These are phyloP conservation scores for Nycteola revayana DNA, from an alignment of 2,888 invertebrate genomes.

Conservation along the genomic window DNA sequence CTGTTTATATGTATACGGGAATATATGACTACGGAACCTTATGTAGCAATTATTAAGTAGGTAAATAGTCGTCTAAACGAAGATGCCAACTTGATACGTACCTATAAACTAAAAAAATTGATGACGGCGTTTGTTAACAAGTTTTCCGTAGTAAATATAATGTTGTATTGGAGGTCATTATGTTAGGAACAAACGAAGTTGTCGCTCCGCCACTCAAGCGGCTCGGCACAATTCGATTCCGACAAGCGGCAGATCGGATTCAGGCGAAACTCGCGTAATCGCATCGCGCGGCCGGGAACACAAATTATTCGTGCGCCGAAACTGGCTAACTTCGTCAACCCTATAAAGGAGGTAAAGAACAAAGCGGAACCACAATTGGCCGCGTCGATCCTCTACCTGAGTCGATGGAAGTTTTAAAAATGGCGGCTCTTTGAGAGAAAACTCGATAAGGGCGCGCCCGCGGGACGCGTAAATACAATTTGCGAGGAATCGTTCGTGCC, in stretches of 20 bases:
- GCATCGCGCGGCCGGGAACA: constrained; percentile 72
- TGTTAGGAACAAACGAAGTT: constrained; percentile 58
- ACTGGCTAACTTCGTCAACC: constrained; percentile 77
- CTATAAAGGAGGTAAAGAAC: constrained; percentile 75
- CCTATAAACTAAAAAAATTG: too few species aligned
- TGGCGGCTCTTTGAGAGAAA: constrained; percentile 76
- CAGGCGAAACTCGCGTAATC: constrained; percentile 68
- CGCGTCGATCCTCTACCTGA: constrained; percentile 62
- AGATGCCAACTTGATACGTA: too few species aligned
- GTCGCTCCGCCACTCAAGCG: constrained; percentile 49
- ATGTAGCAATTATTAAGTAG: neutral
- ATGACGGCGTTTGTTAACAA: too few species aligned
- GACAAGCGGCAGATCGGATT: constrained; percentile 65
- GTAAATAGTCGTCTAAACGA: too few species aligned
- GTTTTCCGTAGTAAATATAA: too few species aligned
- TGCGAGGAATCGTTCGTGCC: constrained; percentile 73
- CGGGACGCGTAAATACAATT: constrained; percentile 80
- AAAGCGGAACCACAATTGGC: constrained; percentile 79
- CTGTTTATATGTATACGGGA: neutral
- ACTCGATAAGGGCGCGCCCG: constrained; percentile 74
- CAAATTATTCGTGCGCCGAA: constrained; percentile 77
- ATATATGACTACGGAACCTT: neutral
- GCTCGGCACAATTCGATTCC: constrained; percentile 60
- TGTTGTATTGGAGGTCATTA: constrained; percentile 41
- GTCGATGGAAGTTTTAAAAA: constrained; percentile 76